These are phyloP conservation scores for Drosophila littoralis DNA, from an alignment of 1,140 invertebrate species.

Conservation along the genomic window DNA sequence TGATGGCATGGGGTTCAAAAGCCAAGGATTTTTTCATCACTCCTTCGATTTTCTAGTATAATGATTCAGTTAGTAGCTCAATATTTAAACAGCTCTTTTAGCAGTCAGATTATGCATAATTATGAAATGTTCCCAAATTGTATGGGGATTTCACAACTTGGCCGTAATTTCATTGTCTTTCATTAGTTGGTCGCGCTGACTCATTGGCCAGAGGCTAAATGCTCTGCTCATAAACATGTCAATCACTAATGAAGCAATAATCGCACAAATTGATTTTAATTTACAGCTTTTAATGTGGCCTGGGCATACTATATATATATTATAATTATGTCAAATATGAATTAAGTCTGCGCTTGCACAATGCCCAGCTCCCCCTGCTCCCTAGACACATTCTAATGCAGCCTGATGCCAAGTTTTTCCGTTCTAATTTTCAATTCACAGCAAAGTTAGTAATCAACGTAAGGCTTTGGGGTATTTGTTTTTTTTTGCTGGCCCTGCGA, in stretches of 20 bases:
- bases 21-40: too few relatives aligned
- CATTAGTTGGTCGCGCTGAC: constrained; percentile 4
- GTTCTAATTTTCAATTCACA: constrained; percentile 62
- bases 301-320: constrained; percentile 39
- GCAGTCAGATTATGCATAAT: neutral
- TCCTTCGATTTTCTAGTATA: too few relatives aligned
- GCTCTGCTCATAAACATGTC: constrained; percentile 46
- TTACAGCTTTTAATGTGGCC: constrained; percentile 42
- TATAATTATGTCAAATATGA: constrained; percentile 69
- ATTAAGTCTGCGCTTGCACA: constrained; percentile 33
- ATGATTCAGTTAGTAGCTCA: neutral
- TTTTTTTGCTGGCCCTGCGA: constrained; percentile 57
- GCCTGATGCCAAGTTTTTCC: constrained; percentile 51
- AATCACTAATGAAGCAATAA: constrained; percentile 36
- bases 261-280: constrained; percentile 62
- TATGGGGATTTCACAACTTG: constrained; percentile 7
- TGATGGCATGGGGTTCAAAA: too few relatives aligned
- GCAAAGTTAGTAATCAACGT: constrained; percentile 51
- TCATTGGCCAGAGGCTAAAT: constrained; percentile 11
- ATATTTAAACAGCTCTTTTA: neutral
- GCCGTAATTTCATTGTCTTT: neutral
- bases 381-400: constrained; percentile 3
- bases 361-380: neutral
- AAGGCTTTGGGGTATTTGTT: constrained; percentile 54
- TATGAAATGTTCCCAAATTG: neutral